Base-by-base conservation (phyloP, 2,797 vertebrate genomes). In the Poeciliopsis gracilis region DNA sequence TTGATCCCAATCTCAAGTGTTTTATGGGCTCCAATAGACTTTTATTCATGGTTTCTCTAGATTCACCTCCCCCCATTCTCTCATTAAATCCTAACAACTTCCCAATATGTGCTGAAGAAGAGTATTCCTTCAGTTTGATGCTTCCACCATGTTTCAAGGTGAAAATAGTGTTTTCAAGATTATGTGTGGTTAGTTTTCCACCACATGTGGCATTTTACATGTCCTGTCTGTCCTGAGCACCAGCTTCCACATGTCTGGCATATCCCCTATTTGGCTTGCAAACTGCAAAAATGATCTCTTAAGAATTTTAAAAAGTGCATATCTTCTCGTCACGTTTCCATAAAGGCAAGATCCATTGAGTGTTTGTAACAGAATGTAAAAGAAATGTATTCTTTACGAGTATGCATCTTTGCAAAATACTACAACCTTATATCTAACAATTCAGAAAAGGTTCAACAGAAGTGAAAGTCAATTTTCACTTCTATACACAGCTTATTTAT, bases 381-480 rank as follows among this genome's bases (percentile, higher is more conserved):
- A 30, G 8, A 61, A 16, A 61, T 36, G 36, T 36, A 67, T 6
- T 16, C 28, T 33, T 33, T 38, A 41, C 3, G 20, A n/a, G 25
- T 70, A 43, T 28, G 67, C 12, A 46, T 45, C 7, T 28, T 28
- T 67, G 20, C 63, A 41, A 41, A 41, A 38, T 25, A 43, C 20
- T 13, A 38, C 12, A 69, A 69, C 41, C 38, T 69, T 38, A 43
- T n/a, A 69, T 25, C 66, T 4, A 43, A 7, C 23, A 43, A 41
- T 69, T 69, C 23, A 43, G 78, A 67, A 73, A 82, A 81, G 30
- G 41, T 63, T 16, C 45, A 12, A 79, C 77, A 79, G 38, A 80
- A 57, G 72, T 85, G 85, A 76, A 78, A 80, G 75, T 72, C 69
- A 82, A 82, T 87, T 75, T 87, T 80, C 13, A 4, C 36, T 46